These are phyloP conservation scores for Tachypleus tridentatus DNA, from an alignment of 1,140 invertebrate species.

Conservation along the genomic window DNA sequence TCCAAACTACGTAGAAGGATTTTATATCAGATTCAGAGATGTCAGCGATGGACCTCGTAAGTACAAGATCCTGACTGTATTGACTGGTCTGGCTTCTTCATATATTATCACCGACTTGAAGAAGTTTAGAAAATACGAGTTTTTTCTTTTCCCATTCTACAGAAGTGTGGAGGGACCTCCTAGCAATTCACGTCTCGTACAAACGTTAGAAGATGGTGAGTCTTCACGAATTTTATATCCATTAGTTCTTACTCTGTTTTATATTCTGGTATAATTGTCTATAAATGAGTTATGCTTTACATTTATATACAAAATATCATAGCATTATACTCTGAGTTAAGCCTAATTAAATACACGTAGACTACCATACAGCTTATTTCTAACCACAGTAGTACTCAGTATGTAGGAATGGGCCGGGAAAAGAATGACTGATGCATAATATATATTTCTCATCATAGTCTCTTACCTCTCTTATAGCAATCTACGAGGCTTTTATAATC, in stretches of 20 bases:
- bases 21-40: slow-evolving; percentile 81
- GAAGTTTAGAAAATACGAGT: too few relatives aligned
- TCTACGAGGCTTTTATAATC: too few relatives aligned
- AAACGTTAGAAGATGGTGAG: slow-evolving; percentile 21
- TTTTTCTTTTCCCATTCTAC: too few relatives aligned
- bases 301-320: neutral
- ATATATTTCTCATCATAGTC: too few relatives aligned
- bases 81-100: slow-evolving; percentile 29
- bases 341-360: neutral
- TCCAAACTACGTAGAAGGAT: slow-evolving; percentile 55
- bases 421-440: too few relatives aligned
- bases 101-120: too few relatives aligned
- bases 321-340: slow-evolving; percentile 1
- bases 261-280: neutral
- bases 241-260: neutral
- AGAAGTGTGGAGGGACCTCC: too few relatives aligned
- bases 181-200: too few relatives aligned
- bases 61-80: slow-evolving; percentile 46
- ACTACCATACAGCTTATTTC: neutral
- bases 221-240: neutral
- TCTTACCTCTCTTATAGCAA: too few relatives aligned
- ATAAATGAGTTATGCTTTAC: too few relatives aligned
- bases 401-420: neutral
- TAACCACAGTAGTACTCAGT: slow-evolving; percentile 3
- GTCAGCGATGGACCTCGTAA: slow-evolving; percentile 37